Percentiles rank a stretch among this genome's conserved stretches.
Evolutionary conservation across 2,797 vertebrate genomes (phyloP).

Genomic region (Cyprinella venusta): DNA sequence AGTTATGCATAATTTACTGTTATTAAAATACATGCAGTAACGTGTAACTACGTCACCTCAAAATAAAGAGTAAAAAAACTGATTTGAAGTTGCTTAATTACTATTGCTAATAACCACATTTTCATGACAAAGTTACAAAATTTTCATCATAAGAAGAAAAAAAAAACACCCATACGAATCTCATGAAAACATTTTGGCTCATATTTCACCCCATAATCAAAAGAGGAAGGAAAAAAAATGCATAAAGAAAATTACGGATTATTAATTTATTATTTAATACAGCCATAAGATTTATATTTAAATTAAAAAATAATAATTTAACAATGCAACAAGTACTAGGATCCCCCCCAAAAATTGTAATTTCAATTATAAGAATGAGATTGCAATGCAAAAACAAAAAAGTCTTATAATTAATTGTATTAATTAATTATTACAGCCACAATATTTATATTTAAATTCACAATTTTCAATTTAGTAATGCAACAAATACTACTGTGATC

Average conservation of each 20-base stretch:
- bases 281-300: not conserved
- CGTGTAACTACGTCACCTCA: no score
- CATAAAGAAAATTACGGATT: not conserved
- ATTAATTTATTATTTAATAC: not conserved
- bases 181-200: not conserved
- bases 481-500: not conserved
- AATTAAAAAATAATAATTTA: not conserved
- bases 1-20: no score
- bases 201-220: conserved; percentile 3
- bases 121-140: not conserved
- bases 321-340: not conserved
- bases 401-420: no score
- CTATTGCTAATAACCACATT: not conserved
- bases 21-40: no score
- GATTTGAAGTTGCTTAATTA: not conserved
- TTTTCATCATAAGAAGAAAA: not conserved
- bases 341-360: no score
- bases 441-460: not conserved
- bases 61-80: not conserved
- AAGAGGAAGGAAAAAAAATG: not conserved
- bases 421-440: not conserved
- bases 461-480: not conserved
- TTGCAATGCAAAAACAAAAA: no score
- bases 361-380: no score
- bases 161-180: not conserved